Evolutionary conservation across 2,888 invertebrate genomes (phyloP).

Genomic region (Ommatoiulus sabulosus): DNA sequence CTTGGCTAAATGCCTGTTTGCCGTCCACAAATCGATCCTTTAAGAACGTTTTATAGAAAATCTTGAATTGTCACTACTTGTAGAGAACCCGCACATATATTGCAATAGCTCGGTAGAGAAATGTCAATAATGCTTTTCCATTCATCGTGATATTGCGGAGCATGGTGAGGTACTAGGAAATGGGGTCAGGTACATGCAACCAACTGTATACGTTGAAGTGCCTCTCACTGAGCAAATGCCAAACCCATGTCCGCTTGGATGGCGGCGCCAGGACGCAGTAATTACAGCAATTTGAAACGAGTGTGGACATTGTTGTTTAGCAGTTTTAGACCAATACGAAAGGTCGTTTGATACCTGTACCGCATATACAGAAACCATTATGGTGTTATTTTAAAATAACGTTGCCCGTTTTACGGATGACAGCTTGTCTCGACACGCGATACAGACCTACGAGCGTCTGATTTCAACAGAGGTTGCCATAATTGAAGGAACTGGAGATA

Average conservation of each 20-base stretch:
- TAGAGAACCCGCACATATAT: not conserved
- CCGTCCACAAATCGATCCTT: slow-evolving; percentile 22
- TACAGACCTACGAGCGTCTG: not conserved
- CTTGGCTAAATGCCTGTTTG: slow-evolving; percentile 18
- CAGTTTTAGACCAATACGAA: not conserved
- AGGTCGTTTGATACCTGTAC: not conserved
- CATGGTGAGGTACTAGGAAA: not conserved
- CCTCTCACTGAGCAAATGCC: not conserved
- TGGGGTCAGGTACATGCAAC: slow-evolving; percentile 34
- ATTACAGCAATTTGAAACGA: not conserved
- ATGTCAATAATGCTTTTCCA: slow-evolving; percentile 34
- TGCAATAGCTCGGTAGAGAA: not conserved
- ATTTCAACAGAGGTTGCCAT: slow-evolving; percentile 21
- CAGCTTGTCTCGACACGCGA: not conserved
- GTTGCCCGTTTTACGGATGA: slow-evolving; percentile 14
- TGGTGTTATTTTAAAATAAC: not conserved
- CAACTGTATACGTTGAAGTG: not conserved
- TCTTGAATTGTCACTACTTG: not conserved
- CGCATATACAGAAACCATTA: not conserved
- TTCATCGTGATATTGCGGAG: slow-evolving; percentile 21
- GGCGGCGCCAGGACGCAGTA: not conserved
- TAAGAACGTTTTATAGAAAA: not conserved
- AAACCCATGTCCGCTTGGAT: not conserved
- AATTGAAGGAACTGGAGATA: not conserved
- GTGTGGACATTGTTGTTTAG: not conserved